A percentile compares a stretch with the other conserved stretches of the same genome.
These are phyloP conservation scores for Lycopodina hypogea DNA, from an alignment of 37 sponge, comb jelly and placozoan genomes.

Conservation along the genomic window DNA sequence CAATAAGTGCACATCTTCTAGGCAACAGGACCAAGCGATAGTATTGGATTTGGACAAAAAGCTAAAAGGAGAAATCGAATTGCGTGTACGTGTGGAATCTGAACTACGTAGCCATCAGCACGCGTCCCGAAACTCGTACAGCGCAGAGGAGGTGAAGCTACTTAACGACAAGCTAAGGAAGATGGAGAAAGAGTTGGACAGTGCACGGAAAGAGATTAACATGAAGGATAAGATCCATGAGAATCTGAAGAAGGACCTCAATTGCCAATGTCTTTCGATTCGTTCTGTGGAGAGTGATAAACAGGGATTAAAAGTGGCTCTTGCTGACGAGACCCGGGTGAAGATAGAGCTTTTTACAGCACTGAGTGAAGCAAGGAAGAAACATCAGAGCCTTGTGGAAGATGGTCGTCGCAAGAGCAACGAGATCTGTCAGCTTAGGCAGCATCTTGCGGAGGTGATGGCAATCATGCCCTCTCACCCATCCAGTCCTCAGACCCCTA, in stretches of 20 bases:
- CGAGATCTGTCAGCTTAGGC: slow-evolving; percentile 37
- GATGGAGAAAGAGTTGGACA: slow-evolving; percentile 38
- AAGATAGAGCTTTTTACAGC: slow-evolving; percentile 65
- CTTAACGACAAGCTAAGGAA: slow-evolving; percentile 40
- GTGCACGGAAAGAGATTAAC: slow-evolving; percentile 1
- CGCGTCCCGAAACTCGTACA: slow-evolving; percentile 31
- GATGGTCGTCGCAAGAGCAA: slow-evolving; percentile 32
- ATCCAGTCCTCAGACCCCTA: neutral
- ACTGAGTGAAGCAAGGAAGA: slow-evolving; percentile 46
- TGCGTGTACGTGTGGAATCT: slow-evolving; percentile 24
- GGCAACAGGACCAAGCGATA: slow-evolving; percentile 33
- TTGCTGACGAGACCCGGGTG: slow-evolving; percentile 54
- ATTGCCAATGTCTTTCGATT: neutral
- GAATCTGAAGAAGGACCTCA: slow-evolving; percentile 21
- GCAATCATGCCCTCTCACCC: slow-evolving; percentile 33
- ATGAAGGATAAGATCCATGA: neutral
- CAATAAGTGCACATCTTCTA: slow-evolving; percentile 21
- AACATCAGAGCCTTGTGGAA: slow-evolving; percentile 34
- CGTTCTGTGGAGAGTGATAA: slow-evolving; percentile 14
- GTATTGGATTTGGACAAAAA: slow-evolving; percentile 45
- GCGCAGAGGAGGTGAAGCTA: slow-evolving; percentile 43
- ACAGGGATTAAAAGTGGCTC: slow-evolving; percentile 22
- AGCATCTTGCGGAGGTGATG: slow-evolving; percentile 43
- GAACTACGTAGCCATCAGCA: slow-evolving; percentile 47
- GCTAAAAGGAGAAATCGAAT: slow-evolving; percentile 27